Evolutionary conservation across 2,888 invertebrate species (phyloP).

Genomic region (Tyria jacobaeae): DNA sequence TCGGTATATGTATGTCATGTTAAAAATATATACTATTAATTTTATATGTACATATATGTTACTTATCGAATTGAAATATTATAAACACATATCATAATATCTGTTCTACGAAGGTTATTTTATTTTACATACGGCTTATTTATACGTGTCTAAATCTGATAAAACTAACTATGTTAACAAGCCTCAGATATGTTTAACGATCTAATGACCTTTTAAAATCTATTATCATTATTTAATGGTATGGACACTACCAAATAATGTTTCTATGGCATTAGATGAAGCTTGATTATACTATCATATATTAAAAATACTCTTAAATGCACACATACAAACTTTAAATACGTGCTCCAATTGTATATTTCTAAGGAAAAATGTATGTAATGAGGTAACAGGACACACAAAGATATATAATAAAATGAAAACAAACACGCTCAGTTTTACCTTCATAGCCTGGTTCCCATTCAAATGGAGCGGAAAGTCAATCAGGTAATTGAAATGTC

Average conservation of each 20-base stretch:
- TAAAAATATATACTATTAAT: slow-evolving; percentile 20
- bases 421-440: slow-evolving; percentile 71
- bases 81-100: slow-evolving; percentile 27
- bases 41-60: slow-evolving; percentile 1
- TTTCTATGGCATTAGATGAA: slow-evolving; percentile 37
- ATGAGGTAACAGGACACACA: slow-evolving; percentile 67
- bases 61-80: slow-evolving; percentile 12
- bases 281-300: slow-evolving; percentile 40
- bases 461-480: slow-evolving; percentile 81
- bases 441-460: slow-evolving; percentile 85
- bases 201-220: slow-evolving; percentile 34
- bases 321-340: slow-evolving; percentile 54
- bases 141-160: slow-evolving; percentile 26
- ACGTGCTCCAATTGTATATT: slow-evolving; percentile 66
- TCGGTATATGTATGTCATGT: slow-evolving; percentile 31
- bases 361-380: slow-evolving; percentile 54
- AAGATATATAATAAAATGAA: slow-evolving; percentile 64
- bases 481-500: slow-evolving; percentile 61
- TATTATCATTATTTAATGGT: slow-evolving; percentile 22
- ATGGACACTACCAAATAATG: slow-evolving; percentile 39
- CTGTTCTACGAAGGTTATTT: slow-evolving; percentile 32
- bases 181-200: slow-evolving; percentile 15
- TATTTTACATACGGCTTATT: slow-evolving; percentile 18
- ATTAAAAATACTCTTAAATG: slow-evolving; percentile 38
- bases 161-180: slow-evolving; percentile 32